Percentiles rank a stretch among this genome's conserved stretches.
phyloP scores from a whole-genome alignment of 2,797 vertebrate species.

The Malurus splendens region DNA sequence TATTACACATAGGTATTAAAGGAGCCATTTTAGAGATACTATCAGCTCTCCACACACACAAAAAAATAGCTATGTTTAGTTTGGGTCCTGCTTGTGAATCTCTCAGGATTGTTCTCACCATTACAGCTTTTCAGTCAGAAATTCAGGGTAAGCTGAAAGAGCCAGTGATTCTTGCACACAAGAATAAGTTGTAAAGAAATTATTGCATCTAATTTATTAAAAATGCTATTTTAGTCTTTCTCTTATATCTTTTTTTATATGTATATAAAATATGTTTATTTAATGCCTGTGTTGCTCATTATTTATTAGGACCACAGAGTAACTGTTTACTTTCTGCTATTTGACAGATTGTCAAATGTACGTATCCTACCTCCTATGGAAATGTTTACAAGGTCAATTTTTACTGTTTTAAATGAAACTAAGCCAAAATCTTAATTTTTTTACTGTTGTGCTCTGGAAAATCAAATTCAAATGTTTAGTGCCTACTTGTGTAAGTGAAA shows the following conservation, averaged over 20 bases:
- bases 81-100: conserved; percentile 8
- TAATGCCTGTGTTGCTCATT: conserved; percentile 64
- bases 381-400: conserved; percentile 78
- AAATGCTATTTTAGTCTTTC: conserved; percentile 45
- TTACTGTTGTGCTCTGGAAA: conserved; percentile 47
- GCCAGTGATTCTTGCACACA: conserved; percentile 17
- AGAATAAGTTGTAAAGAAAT: conserved; percentile 39
- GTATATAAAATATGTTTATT: conserved; percentile 51
- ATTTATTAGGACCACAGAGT: conserved; percentile 73
- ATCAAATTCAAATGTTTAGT: conserved; percentile 47
- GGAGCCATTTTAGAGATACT: neutral
- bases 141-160: conserved; percentile 35
- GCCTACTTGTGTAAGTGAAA: conserved; percentile 21
- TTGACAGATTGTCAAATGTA: conserved; percentile 71
- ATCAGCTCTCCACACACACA: neutral
- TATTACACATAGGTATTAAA: neutral
- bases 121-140: neutral
- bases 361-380: conserved; percentile 78
- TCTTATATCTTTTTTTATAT: conserved; percentile 17
- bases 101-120: neutral
- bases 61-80: neutral
- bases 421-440: conserved; percentile 52
- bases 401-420: conserved; percentile 54
- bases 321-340: conserved; percentile 71
- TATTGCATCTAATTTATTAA: conserved; percentile 71